Percentiles rank a stretch among this genome's conserved stretches.
These are phyloP conservation scores for Jaculus jaculus DNA, from an alignment of 2,113 vertebrate species.

Conservation along the genomic window DNA sequence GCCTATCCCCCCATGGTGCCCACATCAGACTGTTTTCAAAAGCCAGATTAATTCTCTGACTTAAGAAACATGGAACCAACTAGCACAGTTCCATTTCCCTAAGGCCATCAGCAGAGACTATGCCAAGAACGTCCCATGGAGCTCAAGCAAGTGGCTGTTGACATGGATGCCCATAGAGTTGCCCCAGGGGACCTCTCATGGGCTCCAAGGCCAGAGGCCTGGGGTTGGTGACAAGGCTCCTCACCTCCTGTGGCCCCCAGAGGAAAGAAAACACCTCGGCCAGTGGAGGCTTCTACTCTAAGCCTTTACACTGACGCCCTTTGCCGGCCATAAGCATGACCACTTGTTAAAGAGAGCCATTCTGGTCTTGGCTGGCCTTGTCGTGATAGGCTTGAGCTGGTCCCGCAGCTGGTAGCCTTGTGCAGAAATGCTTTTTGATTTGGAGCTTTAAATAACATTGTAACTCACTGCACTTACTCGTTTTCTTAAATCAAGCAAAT, in stretches of 20 bases:
- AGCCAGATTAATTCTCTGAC: not conserved
- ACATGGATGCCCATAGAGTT: not conserved
- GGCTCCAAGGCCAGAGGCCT: not conserved
- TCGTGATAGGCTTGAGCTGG: not conserved
- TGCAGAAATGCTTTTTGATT: not conserved
- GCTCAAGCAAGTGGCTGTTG: not conserved
- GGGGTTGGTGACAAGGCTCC: not conserved
- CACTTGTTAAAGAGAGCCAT: not conserved
- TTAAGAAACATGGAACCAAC: not conserved
- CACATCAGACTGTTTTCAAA: not conserved
- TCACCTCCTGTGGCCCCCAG: not conserved
- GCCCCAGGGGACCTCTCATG: not conserved
- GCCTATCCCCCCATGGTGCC: not conserved
- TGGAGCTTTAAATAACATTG: conserved; percentile 7
- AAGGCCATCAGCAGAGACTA: not conserved
- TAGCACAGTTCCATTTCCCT: not conserved
- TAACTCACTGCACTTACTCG: not conserved
- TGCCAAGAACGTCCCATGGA: conserved; percentile 8
- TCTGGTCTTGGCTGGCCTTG: not conserved
- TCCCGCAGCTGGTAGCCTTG: not conserved
- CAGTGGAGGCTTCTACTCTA: not conserved
- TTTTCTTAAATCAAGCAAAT: not conserved
- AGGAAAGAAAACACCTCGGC: not conserved
- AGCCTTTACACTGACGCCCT: not conserved
- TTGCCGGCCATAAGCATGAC: not conserved